phyloP scores from a whole-genome alignment of 2,888 invertebrate species.

The Tinea pellionella region DNA sequence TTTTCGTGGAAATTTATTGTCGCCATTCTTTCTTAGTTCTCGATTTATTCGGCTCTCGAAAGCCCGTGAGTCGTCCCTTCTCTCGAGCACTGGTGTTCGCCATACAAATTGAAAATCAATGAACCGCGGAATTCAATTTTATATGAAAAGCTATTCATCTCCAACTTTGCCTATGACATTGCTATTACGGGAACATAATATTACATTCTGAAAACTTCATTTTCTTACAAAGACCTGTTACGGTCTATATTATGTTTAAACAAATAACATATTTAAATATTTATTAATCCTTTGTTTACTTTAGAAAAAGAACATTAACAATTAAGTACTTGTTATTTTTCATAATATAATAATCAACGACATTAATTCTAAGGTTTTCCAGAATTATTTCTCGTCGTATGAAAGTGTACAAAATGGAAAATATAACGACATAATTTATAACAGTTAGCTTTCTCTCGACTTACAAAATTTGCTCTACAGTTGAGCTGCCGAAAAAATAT shows the following conservation, averaged over 20 bases:
- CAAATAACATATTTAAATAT: not conserved
- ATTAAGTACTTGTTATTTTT: too few species aligned
- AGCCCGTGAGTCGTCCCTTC: constrained; percentile 28
- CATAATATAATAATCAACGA: too few species aligned
- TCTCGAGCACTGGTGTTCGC: constrained; percentile 25
- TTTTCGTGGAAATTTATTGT: constrained; percentile 15
- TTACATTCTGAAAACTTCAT: constrained; percentile 10
- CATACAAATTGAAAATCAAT: constrained; percentile 59
- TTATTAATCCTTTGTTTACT: too few species aligned
- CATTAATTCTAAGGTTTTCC: too few species aligned
- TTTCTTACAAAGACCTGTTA: not conserved
- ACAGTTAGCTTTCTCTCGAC: constrained; percentile 18
- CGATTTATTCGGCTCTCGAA: constrained; percentile 42
- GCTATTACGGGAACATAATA: constrained; percentile 17
- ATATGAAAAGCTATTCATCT: constrained; percentile 55
- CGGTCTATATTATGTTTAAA: not conserved
- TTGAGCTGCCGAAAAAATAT: constrained; percentile 10
- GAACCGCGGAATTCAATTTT: constrained; percentile 54
- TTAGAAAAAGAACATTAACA: too few species aligned
- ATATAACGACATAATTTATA: constrained; percentile 18
- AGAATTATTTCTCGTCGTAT: constrained; percentile 7
- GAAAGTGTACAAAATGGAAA: constrained; percentile 16
- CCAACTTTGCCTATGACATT: constrained; percentile 25
- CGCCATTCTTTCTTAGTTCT: constrained; percentile 27
- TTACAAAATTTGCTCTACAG: constrained; percentile 17